These are phyloP conservation scores for Lasioglossum zephyrum DNA, from an alignment of 2,888 invertebrate genomes.

Conservation along the genomic window DNA sequence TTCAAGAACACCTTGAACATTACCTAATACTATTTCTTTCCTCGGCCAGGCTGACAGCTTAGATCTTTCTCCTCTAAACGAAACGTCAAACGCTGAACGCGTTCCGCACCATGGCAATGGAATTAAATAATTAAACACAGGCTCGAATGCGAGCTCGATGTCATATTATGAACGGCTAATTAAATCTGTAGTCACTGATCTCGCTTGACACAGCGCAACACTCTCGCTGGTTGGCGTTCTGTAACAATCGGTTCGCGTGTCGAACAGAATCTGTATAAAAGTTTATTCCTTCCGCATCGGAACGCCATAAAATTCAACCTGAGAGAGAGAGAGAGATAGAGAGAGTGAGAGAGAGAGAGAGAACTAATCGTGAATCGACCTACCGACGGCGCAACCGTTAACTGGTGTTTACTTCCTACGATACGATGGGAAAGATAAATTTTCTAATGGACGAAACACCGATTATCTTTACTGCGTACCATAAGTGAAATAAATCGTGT, in stretches of 20 bases:
- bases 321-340: neutral
- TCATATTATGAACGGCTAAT: constrained; percentile 3
- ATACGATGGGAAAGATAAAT: neutral
- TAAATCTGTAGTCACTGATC: neutral
- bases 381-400: neutral
- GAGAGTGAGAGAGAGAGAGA: neutral
- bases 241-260: constrained; percentile 6
- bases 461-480: neutral
- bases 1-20: no score
- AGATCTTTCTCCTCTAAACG: no score
- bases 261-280: constrained; percentile 34
- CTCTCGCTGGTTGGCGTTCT: neutral
- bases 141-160: neutral
- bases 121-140: neutral
- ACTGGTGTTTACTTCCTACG: neutral
- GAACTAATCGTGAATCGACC: neutral
- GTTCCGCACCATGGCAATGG: no score
- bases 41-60: no score
- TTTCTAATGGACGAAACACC: neutral
- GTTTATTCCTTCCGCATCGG: constrained; percentile 25
- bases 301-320: constrained; percentile 6
- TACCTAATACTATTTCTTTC: no score
- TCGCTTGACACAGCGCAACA: neutral
- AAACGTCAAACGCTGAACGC: no score
- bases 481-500: neutral